These are phyloP conservation scores for Homalodisca vitripennis DNA, from an alignment of 1,140 invertebrate genomes.

Conservation along the genomic window DNA sequence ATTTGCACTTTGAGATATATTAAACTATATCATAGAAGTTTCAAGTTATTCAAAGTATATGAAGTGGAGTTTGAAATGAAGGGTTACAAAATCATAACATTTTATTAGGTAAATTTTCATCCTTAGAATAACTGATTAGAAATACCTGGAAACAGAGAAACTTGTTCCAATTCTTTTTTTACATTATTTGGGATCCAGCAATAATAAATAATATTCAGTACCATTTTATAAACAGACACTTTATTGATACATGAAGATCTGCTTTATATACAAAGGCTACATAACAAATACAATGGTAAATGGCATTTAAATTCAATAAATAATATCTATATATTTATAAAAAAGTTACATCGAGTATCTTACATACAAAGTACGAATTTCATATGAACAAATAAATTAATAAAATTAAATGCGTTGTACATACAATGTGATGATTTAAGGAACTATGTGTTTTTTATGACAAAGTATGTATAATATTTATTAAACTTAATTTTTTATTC, in stretches of 20 bases:
- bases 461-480: neutral
- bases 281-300: constrained; percentile 24
- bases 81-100: too few relatives aligned
- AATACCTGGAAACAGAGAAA: too few relatives aligned
- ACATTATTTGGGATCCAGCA: too few relatives aligned
- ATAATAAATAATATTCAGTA: too few relatives aligned
- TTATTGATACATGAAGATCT: constrained; percentile 25
- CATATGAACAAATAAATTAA: constrained; percentile 7
- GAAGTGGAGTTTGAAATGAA: too few relatives aligned
- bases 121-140: too few relatives aligned
- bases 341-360: constrained; percentile 15
- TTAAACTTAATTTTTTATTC: neutral
- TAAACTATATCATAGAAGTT: too few relatives aligned
- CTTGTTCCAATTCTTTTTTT: too few relatives aligned
- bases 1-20: too few relatives aligned
- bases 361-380: constrained; percentile 5
- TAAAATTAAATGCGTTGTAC: neutral
- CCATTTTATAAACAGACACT: constrained; percentile 24
- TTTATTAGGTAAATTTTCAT: too few relatives aligned
- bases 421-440: constrained; percentile 15
- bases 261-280: constrained; percentile 22
- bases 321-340: constrained; percentile 19
- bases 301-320: constrained; percentile 24
- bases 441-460: constrained; percentile 1
- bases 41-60: too few relatives aligned